Evolutionary conservation across 2,113 vertebrate species (phyloP).

Genomic region (Calyptomena viridis): DNA sequence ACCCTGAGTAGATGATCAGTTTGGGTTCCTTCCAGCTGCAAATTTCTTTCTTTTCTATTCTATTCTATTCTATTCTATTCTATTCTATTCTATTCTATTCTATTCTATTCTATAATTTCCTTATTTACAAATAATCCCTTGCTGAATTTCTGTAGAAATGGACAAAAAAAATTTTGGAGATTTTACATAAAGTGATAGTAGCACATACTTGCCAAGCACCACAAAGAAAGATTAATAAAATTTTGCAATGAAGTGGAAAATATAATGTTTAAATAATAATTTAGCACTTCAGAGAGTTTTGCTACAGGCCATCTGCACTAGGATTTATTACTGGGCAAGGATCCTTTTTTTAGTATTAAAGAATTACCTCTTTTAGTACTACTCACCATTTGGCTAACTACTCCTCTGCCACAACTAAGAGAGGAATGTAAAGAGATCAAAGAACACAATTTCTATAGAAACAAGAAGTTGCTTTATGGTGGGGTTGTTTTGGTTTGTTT

Average conservation of each 20-base stretch:
- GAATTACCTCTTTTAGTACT: neutral
- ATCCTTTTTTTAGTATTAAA: neutral
- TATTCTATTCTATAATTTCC: neutral
- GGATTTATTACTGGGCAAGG: neutral
- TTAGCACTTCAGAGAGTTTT: neutral
- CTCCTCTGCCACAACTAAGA: neutral
- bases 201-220: neutral
- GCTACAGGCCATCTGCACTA: neutral
- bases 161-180: neutral
- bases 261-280: neutral
- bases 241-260: neutral
- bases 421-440: neutral
- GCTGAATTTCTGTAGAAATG: neutral
- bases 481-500: neutral
- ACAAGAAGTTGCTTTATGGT: neutral
- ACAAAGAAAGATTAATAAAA: neutral
- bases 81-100: neutral
- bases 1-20: neutral
- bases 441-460: neutral
- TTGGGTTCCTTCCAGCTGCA: neutral
- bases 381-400: neutral
- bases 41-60: too few relatives aligned
- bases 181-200: neutral
- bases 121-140: neutral
- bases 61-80: too few relatives aligned